Percentiles rank a stretch among this genome's conserved stretches.
Conservation (phyloP, 2,888 invertebrate genomes). For the Chymomyza fuscimana region DNA sequence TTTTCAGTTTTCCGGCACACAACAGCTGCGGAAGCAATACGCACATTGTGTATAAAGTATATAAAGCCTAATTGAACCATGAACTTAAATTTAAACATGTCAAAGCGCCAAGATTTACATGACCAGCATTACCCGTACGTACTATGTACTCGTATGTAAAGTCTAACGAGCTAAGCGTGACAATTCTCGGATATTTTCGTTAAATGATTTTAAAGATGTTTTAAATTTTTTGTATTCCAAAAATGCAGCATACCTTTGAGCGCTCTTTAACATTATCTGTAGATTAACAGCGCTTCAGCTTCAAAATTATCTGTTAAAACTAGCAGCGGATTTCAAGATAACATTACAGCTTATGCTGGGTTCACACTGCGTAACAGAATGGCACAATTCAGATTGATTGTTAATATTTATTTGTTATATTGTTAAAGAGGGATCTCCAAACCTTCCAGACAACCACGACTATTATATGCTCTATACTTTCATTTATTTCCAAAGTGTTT, state of each 20-base stretch:
- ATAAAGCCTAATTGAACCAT: conserved; percentile 56
- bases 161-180: background rate
- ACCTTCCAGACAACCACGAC: no score
- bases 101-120: conserved; percentile 18
- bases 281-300: background rate
- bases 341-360: no score
- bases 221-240: background rate
- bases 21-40: background rate
- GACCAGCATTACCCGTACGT: background rate
- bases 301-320: background rate
- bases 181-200: background rate
- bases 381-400: no score
- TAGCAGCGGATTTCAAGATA: no score
- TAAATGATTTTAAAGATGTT: background rate
- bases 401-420: no score
- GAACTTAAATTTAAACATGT: conserved; percentile 60
- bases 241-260: background rate
- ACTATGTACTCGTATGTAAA: conserved; percentile 16
- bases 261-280: background rate
- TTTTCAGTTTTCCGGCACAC: background rate
- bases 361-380: no score
- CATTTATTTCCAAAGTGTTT: no score
- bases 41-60: background rate
- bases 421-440: no score
- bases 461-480: no score